Conservation (phyloP, 2,113 vertebrate species). For the Atlantisia rogersi region DNA sequence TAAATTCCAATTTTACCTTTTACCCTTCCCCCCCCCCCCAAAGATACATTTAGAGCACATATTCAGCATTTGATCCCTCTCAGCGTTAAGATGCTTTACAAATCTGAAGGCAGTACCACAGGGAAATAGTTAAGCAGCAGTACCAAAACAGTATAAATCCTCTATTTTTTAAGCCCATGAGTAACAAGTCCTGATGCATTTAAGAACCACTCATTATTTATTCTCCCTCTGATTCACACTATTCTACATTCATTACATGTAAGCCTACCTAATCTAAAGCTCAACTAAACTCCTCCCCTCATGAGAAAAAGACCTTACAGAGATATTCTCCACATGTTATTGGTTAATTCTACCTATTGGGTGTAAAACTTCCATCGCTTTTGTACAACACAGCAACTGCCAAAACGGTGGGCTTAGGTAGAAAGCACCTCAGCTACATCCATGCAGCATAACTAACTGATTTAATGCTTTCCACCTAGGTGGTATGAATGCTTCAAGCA, state of each 20-base stretch:
- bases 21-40: not conserved
- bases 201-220: not conserved
- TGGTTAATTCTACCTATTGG: not conserved
- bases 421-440: not conserved
- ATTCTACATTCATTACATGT: not conserved
- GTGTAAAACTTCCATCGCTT: not conserved
- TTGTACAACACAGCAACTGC: not conserved
- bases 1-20: not conserved
- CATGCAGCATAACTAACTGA: not conserved
- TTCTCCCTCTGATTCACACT: not conserved
- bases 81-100: not conserved
- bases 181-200: not conserved
- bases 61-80: not conserved
- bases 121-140: too few relatives aligned
- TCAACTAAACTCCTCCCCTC: not conserved
- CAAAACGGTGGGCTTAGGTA: not conserved
- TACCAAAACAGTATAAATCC: not conserved
- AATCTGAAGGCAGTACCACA: not conserved
- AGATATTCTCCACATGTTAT: not conserved
- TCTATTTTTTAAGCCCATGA: not conserved
- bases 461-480: not conserved
- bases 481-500: accelerated
- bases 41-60: not conserved
- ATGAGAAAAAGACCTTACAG: not conserved
- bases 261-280: not conserved